phyloP scores from a whole-genome alignment of 1,140 invertebrate species.

The Drosophila pandora region DNA sequence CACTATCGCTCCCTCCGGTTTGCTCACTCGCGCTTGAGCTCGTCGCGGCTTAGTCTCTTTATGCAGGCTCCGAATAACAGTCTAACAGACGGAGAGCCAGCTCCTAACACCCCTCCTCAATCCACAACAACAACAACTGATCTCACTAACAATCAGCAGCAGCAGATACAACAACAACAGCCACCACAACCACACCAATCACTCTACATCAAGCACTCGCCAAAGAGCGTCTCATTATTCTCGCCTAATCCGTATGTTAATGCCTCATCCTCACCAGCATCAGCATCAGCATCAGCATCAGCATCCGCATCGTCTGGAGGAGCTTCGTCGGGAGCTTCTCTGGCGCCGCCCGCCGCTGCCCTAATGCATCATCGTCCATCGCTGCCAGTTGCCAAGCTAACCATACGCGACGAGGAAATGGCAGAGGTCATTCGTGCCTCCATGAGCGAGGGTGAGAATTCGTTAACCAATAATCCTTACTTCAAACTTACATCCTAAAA shows the following conservation, averaged over 20 bases:
- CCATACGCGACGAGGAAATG: slow-evolving; percentile 81
- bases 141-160: slow-evolving; percentile 66
- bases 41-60: slow-evolving; percentile 75
- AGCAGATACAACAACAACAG: slow-evolving; percentile 35
- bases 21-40: slow-evolving; percentile 76
- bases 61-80: slow-evolving; percentile 67
- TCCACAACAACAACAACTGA: slow-evolving; percentile 53
- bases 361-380: slow-evolving; percentile 80
- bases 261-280: slow-evolving; percentile 54
- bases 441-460: slow-evolving; percentile 76
- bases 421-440: slow-evolving; percentile 79
- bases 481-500: too few relatives aligned
- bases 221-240: slow-evolving; percentile 72
- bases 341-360: slow-evolving; percentile 56
- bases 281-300: slow-evolving; percentile 49
- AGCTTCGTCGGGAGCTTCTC: slow-evolving; percentile 9
- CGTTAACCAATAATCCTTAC: slow-evolving; percentile 27
- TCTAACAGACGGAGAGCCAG: slow-evolving; percentile 29
- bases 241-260: slow-evolving; percentile 72
- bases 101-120: slow-evolving; percentile 23
- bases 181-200: slow-evolving; percentile 64
- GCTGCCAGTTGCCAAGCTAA: slow-evolving; percentile 76
- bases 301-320: slow-evolving; percentile 22
- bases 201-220: slow-evolving; percentile 72
- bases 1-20: slow-evolving; percentile 81